Conservation (phyloP, 1,140 invertebrate genomes). For the Triops cancriformis region DNA sequence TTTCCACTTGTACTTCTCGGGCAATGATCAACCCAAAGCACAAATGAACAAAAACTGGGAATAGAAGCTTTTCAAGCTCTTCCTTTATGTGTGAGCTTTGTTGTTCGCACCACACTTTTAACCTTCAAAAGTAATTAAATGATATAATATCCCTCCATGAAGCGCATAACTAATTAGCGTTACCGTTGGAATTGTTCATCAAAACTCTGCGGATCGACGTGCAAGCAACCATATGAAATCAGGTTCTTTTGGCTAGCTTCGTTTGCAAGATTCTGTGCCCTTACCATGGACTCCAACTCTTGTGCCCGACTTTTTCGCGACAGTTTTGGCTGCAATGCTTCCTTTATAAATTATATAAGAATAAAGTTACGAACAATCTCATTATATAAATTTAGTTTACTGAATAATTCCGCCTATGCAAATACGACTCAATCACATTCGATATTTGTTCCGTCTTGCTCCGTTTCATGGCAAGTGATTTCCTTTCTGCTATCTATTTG, state of each 20-base stretch:
- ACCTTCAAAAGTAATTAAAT: neutral
- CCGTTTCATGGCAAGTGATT: neutral
- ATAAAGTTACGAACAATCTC: neutral
- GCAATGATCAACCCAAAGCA: neutral
- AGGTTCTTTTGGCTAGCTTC: neutral
- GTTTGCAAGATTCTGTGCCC: neutral
- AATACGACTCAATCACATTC: neutral
- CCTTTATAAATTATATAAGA: neutral
- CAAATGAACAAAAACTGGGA: neutral
- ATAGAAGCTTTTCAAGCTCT: neutral
- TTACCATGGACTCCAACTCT: neutral
- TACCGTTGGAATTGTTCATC: neutral
- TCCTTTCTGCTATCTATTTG: neutral
- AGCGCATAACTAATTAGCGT: neutral
- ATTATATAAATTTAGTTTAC: neutral
- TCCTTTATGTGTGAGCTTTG: neutral
- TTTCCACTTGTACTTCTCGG: neutral
- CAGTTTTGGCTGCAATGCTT: neutral
- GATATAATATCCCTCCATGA: neutral
- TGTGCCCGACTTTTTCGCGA: neutral
- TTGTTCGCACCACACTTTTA: neutral
- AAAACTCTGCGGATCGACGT: neutral
- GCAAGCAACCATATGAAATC: neutral
- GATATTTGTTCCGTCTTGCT: neutral
- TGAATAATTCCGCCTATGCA: neutral